A percentile compares a stretch with the other conserved stretches of the same genome.
phyloP scores from a whole-genome alignment of 2,797 vertebrate genomes.

The Heliangelus exortis region DNA sequence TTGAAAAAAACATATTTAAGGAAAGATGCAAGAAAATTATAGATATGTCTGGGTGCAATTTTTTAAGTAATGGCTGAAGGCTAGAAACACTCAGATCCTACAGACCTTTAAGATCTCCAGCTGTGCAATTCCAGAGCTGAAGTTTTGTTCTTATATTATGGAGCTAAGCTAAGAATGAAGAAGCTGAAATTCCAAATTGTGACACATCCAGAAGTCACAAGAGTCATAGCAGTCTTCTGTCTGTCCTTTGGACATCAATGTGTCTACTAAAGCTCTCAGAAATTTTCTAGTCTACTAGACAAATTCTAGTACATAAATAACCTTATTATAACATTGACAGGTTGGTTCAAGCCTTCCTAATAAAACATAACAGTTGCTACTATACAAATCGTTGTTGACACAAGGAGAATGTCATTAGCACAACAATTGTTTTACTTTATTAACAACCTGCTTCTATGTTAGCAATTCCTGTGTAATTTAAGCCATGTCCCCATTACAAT shows the following conservation, averaged over 20 bases:
- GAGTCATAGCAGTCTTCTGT: rapidly evolving
- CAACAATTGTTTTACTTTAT: constrained; percentile 40
- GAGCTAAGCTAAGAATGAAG: background rate
- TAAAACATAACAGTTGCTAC: background rate
- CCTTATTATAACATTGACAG: background rate
- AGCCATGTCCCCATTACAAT: constrained; percentile 31
- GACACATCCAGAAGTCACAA: background rate
- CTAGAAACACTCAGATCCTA: background rate
- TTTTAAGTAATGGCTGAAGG: background rate
- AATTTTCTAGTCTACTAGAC: background rate
- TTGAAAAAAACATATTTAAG: background rate
- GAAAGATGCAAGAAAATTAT: background rate
- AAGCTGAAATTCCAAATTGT: background rate
- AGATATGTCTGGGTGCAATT: background rate
- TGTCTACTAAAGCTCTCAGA: background rate
- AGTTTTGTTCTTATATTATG: background rate
- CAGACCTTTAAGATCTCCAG: background rate
- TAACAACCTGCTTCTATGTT: constrained; percentile 36
- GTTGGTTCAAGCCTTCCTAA: background rate
- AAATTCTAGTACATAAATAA: background rate
- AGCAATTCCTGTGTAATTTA: constrained; percentile 64
- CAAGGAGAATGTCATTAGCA: constrained; percentile 7
- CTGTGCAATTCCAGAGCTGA: background rate
- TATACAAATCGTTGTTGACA: constrained; percentile 39
- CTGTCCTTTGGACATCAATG: background rate